A percentile compares a stretch with the other conserved stretches of the same genome.
phyloP scores from a whole-genome alignment of 2,113 vertebrate species.

The Cyanoderma ruficeps region DNA sequence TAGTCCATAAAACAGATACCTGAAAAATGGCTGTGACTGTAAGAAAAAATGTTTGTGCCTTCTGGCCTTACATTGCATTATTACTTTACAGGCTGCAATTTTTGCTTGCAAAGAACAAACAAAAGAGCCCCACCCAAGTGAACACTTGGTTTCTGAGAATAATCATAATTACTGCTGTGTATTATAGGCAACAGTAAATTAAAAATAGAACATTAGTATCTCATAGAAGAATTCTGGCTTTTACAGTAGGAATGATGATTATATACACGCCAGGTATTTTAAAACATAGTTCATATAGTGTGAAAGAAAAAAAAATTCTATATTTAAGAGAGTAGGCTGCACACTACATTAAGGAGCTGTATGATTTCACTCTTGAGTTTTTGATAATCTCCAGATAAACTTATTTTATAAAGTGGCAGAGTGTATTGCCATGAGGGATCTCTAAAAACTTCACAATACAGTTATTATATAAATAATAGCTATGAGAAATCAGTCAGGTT shows the following conservation, averaged over 20 bases:
- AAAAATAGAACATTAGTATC: conserved; percentile 12
- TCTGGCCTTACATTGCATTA: not conserved
- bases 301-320: not conserved
- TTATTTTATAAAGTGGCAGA: not conserved
- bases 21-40: not conserved
- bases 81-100: not conserved
- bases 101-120: not conserved
- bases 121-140: not conserved
- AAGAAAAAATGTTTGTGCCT: not conserved
- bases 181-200: conserved; percentile 12
- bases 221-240: not conserved
- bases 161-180: not conserved
- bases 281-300: not conserved
- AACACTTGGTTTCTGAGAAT: conserved; percentile 8
- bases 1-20: not conserved
- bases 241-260: not conserved
- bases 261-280: not conserved
- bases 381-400: conserved; percentile 28
- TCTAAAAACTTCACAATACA: conserved; percentile 22
- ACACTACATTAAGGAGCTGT: not conserved
- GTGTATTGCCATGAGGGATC: not conserved
- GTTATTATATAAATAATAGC: conserved; percentile 38
- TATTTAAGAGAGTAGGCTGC: not conserved
- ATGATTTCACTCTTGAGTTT: conserved; percentile 3
- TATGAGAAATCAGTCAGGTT: conserved; percentile 39